phyloP scores from a whole-genome alignment of 1,140 invertebrate genomes.

The Euborellia annulipes region DNA sequence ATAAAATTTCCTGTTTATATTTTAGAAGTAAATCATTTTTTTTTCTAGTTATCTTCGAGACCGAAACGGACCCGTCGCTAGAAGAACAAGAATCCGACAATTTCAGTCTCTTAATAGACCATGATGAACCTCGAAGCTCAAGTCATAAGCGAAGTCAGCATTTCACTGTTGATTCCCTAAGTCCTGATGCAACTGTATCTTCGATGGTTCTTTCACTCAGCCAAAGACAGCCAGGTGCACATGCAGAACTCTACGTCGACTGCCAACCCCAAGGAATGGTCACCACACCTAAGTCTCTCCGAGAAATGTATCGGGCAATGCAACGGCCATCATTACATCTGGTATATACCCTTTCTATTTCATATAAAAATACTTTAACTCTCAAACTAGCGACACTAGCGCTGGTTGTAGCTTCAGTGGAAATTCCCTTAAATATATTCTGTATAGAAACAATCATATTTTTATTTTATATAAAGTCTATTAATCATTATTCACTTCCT shows the following conservation, averaged over 20 bases:
- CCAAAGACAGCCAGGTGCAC: slow-evolving; percentile 32
- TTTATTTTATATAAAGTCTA: too few relatives aligned
- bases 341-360: too few relatives aligned
- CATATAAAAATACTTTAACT: too few relatives aligned
- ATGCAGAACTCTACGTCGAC: slow-evolving; percentile 38
- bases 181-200: slow-evolving; percentile 30
- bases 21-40: slow-evolving; percentile 4
- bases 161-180: slow-evolving; percentile 33
- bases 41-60: slow-evolving; percentile 40
- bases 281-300: slow-evolving; percentile 29
- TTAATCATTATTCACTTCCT: too few relatives aligned
- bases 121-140: too few relatives aligned
- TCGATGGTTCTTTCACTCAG: slow-evolving; percentile 35
- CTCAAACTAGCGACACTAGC: too few relatives aligned
- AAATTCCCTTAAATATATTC: too few relatives aligned
- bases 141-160: slow-evolving; percentile 21
- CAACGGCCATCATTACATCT: neutral
- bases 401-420: too few relatives aligned
- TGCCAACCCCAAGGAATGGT: slow-evolving; percentile 36
- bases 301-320: slow-evolving; percentile 29
- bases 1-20: neutral
- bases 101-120: too few relatives aligned
- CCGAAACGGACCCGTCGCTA: slow-evolving; percentile 26
- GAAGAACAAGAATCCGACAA: too few relatives aligned
- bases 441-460: too few relatives aligned